Evolutionary conservation across 2,888 invertebrate species (phyloP).

Genomic region (Bellardia pandia): DNA sequence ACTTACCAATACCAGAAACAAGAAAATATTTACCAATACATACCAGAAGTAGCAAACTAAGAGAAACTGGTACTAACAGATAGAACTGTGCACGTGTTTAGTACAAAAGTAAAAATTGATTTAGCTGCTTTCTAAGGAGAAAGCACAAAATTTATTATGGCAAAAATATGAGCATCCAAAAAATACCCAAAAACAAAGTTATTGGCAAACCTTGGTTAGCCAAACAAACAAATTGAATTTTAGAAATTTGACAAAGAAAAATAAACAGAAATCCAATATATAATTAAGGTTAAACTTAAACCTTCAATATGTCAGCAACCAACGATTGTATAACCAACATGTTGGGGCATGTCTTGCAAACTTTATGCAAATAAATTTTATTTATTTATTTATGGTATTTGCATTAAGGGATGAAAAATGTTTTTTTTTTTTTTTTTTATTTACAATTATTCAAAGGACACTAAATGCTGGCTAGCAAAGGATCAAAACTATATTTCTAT

Average conservation of each 20-base stretch:
- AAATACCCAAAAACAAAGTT: neutral
- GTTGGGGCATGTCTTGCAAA: neutral
- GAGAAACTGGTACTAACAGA: too few relatives aligned
- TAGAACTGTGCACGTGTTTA: too few relatives aligned
- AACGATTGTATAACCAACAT: neutral
- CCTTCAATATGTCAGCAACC: constrained; percentile 17
- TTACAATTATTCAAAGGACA: constrained; percentile 15
- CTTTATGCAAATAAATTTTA: constrained; percentile 22
- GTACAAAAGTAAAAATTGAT: constrained; percentile 27
- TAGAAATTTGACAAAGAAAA: neutral
- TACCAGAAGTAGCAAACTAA: too few relatives aligned
- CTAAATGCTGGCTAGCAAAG: neutral
- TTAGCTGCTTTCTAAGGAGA: constrained; percentile 3
- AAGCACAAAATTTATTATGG: constrained; percentile 7
- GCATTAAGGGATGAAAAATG: neutral
- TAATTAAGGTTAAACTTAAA: constrained; percentile 4
- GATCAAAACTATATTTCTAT: neutral
- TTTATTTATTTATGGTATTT: constrained; percentile 24
- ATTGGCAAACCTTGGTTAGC: neutral
- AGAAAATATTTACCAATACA: too few relatives aligned
- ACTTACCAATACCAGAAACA: too few relatives aligned
- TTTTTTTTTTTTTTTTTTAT: constrained; percentile 1
- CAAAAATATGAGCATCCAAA: neutral
- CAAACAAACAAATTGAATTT: constrained; percentile 19
- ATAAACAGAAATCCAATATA: neutral